phyloP scores from a whole-genome alignment of 2,888 invertebrate genomes.

The Acleris cristana region DNA sequence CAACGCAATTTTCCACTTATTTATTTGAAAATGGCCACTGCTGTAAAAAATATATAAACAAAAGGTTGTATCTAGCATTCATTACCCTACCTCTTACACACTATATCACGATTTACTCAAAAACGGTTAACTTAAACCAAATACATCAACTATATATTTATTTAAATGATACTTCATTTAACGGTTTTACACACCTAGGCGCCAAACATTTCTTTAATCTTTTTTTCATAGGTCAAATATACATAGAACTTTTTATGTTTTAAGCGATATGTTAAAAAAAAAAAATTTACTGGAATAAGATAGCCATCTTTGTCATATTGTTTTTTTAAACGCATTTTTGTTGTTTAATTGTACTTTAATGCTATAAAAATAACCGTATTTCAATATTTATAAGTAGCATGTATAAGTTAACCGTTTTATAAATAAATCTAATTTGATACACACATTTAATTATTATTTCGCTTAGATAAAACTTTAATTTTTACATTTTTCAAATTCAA shows the following conservation, averaged over 20 bases:
- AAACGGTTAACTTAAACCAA: slow-evolving; percentile 3
- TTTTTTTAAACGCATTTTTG: too few relatives aligned
- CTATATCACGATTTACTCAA: slow-evolving; percentile 30
- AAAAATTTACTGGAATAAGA: too few relatives aligned
- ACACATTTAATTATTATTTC: slow-evolving; percentile 29
- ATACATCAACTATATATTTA: not conserved
- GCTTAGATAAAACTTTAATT: not conserved
- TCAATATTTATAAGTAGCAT: too few relatives aligned
- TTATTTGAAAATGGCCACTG: slow-evolving; percentile 62
- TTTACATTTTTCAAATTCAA: not conserved
- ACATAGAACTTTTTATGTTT: too few relatives aligned
- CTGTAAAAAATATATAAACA: slow-evolving; percentile 62
- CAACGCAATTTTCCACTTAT: slow-evolving; percentile 49
- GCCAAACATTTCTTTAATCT: too few relatives aligned
- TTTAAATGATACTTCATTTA: too few relatives aligned
- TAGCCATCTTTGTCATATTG: too few relatives aligned
- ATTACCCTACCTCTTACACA: slow-evolving; percentile 47
- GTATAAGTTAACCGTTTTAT: slow-evolving; percentile 1
- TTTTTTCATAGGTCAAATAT: too few relatives aligned
- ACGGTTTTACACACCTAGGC: too few relatives aligned
- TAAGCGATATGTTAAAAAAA: too few relatives aligned
- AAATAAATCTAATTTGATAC: slow-evolving; percentile 18
- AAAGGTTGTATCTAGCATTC: slow-evolving; percentile 54
- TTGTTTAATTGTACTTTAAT: too few relatives aligned
- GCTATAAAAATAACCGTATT: too few relatives aligned